Evolutionary conservation across 2,888 invertebrate species (phyloP).

Genomic region (Netelia inedita): DNA sequence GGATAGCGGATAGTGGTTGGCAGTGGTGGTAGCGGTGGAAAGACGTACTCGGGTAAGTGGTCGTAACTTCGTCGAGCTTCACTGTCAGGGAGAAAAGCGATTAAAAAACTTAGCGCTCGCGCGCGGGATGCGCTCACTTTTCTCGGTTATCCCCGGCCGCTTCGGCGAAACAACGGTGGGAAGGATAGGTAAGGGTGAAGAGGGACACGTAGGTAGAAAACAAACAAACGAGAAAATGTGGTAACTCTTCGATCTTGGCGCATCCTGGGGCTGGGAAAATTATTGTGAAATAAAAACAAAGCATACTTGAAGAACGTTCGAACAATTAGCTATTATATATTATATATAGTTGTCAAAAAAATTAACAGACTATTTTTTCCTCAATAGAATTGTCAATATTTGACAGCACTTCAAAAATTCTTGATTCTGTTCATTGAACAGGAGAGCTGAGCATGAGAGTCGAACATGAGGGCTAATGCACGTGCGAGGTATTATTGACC

Average conservation of each 20-base stretch:
- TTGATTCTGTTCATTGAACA: no score
- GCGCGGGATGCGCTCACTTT: neutral
- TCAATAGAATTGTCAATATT: no score
- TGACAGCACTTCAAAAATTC: no score
- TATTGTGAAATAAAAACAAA: no score
- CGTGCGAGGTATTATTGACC: no score
- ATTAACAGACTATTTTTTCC: no score
- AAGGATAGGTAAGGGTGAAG: slow-evolving; percentile 1
- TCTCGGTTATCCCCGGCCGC: slow-evolving; percentile 24
- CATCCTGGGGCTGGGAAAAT: neutral
- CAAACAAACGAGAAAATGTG: slow-evolving; percentile 46
- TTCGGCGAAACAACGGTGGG: slow-evolving; percentile 36
- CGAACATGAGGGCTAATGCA: no score
- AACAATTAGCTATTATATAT: no score
- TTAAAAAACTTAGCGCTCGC: slow-evolving; percentile 66
- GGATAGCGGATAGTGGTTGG: slow-evolving; percentile 31
- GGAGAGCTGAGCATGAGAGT: no score
- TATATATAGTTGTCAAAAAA: no score
- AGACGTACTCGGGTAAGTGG: slow-evolving; percentile 66
- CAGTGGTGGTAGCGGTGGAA: slow-evolving; percentile 44
- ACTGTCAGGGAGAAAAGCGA: slow-evolving; percentile 71
- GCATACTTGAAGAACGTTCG: no score
- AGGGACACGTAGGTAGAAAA: slow-evolving; percentile 29
- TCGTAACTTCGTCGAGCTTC: slow-evolving; percentile 71
- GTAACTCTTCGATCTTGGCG: neutral